These are phyloP conservation scores for Orthonyx spaldingii DNA, from an alignment of 2,113 vertebrate species.

Conservation along the genomic window DNA sequence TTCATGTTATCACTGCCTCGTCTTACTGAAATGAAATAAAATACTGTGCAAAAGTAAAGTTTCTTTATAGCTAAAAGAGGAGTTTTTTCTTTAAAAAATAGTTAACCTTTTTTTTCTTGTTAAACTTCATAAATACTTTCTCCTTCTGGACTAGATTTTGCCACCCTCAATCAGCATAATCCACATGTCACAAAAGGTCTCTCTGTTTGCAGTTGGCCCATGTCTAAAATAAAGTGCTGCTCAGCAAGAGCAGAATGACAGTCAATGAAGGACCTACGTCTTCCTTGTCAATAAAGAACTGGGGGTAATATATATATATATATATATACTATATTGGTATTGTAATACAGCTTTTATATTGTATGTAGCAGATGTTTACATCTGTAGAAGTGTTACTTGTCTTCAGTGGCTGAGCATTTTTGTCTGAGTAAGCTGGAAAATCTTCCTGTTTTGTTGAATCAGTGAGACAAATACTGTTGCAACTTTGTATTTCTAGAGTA, in stretches of 20 bases:
- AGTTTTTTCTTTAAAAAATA: neutral
- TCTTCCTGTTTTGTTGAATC: neutral
- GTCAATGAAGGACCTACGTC: neutral
- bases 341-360: neutral
- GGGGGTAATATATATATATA: neutral
- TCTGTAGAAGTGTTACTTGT: neutral
- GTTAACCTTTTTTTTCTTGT: neutral
- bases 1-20: neutral
- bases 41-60: neutral
- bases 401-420: neutral
- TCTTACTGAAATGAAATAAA: neutral
- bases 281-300: neutral
- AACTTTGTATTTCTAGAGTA: neutral
- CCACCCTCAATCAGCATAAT: neutral
- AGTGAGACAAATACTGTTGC: neutral
- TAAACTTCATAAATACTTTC: neutral
- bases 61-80: neutral
- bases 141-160: neutral
- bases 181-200: neutral
- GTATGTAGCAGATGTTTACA: neutral
- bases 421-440: neutral
- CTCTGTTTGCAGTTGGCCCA: rapidly evolving
- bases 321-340: neutral
- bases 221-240: neutral
- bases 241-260: neutral